Evolutionary conservation across 2,888 invertebrate genomes (phyloP), one percentile per base, ranked within the genome.

Genomic region (Aleiodes leptofemur): DNA sequence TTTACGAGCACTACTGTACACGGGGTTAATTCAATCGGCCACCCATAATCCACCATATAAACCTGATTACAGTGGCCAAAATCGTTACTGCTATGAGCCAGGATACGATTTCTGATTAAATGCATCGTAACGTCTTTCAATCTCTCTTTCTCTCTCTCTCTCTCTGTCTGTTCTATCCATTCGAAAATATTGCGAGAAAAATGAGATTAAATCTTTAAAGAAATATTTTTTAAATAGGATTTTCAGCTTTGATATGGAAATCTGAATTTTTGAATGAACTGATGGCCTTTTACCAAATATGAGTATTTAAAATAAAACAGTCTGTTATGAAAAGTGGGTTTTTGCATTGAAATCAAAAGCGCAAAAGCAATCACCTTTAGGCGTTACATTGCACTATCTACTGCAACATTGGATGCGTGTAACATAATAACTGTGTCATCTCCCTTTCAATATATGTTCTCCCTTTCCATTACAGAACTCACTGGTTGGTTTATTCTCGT

Each of bases 1-100:
- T 89, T 89, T 89, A 89, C 86, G 89, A 89, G 87, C 85, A 81
- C 85, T 83, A 84, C 84, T 83, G 74, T 84, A 86, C 83, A 84
- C 82, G 83, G 83, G 85, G 87, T 88, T 88, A 88, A 88, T 89
- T 89, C 86, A 87, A 89, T 89, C 87, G 86, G 73, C 74, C 38
- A 82, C 84, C 86, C 82, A 86, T 86, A 87, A 88, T 87, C 85
- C 85, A 82, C 78, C 83, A 86, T 85, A 86, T 86, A 86, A 88
- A 85, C 84, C 86, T 88, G 87, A 88, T 89, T 88, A 87, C 72
- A 66, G 14, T 61, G 64, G 53, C 74, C 75, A 75, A 74, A 72
- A 79, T 78, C 73, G 68, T 61, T 57, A 70, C 43, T 66, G 61
- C 1, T 43, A 43, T 43, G 38, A 69, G 43, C 48, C 64, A 48